phyloP scores from a whole-genome alignment of 1,140 invertebrate genomes.

The Magallana ariakensis region DNA sequence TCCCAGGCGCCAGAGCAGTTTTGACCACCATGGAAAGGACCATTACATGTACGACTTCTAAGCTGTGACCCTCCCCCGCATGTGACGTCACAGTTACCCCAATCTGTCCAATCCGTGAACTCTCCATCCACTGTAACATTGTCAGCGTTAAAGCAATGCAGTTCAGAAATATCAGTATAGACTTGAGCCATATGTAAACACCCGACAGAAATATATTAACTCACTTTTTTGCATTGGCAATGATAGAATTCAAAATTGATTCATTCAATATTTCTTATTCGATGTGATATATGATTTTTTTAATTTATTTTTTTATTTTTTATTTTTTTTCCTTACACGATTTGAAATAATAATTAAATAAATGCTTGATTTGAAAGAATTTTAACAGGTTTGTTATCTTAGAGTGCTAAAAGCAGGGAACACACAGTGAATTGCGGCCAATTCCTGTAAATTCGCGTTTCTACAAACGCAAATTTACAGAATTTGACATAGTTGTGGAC shows the following conservation, averaged over 20 bases:
- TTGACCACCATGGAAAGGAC: conserved; percentile 64
- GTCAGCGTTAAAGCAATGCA: not conserved
- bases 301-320: too few species aligned
- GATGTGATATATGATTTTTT: too few species aligned
- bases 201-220: not conserved
- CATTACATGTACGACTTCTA: conserved; percentile 62
- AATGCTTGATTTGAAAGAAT: too few species aligned
- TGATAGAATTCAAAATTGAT: too few species aligned
- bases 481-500: not conserved
- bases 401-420: conserved; percentile 18
- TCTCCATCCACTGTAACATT: conserved; percentile 71
- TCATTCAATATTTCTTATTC: too few species aligned
- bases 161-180: conserved; percentile 1
- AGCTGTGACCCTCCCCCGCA: conserved; percentile 92
- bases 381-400: not conserved
- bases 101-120: conserved; percentile 83
- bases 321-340: too few species aligned
- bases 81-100: conserved; percentile 92
- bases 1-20: conserved; percentile 63
- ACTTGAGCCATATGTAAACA: not conserved
- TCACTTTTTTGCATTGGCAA: too few species aligned
- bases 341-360: too few species aligned
- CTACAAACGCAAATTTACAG: not conserved
- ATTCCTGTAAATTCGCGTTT: conserved; percentile 1
- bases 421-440: conserved; percentile 16